Conservation (phyloP, 2,888 invertebrate species). For the Nasonia oneida region DNA sequence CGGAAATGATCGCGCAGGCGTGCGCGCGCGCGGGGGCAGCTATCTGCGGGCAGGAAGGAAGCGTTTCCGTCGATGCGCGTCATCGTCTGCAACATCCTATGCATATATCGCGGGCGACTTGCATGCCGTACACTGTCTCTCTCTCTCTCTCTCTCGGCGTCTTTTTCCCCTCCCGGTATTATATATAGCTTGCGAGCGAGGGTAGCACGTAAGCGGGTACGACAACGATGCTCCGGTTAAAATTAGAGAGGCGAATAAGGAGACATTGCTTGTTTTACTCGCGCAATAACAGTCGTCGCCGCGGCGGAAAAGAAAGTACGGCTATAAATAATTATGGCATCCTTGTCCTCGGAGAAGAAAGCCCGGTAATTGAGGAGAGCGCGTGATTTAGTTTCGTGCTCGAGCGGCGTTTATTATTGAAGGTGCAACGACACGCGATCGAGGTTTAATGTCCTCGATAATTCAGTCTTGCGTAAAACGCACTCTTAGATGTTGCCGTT, state of each 20-base stretch:
- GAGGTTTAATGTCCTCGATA: neutral
- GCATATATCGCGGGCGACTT: neutral
- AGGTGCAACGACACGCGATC: neutral
- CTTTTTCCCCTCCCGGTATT: neutral
- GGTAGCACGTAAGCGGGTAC: too few relatives aligned
- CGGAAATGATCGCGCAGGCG: neutral
- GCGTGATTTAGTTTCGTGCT: constrained; percentile 9
- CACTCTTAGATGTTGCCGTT: too few relatives aligned
- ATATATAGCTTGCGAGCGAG: too few relatives aligned
- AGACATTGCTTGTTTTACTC: too few relatives aligned
- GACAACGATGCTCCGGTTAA: too few relatives aligned
- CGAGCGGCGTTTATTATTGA: neutral
- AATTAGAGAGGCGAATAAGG: neutral
- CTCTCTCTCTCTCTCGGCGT: neutral
- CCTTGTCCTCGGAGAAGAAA: constrained; percentile 17
- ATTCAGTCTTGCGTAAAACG: neutral
- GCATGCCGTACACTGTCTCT: too few relatives aligned
- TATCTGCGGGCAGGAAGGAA: constrained; percentile 9
- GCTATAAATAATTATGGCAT: constrained; percentile 24
- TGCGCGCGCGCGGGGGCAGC: neutral
- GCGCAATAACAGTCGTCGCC: neutral
- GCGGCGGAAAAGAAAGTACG: constrained; percentile 16
- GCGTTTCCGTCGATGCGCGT: constrained; percentile 4
- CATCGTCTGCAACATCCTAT: constrained; percentile 7
- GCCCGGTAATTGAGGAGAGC: constrained; percentile 23